These are phyloP conservation scores for Lycodopsis pacificus DNA, from an alignment of 2,797 vertebrate species.

Conservation along the genomic window DNA sequence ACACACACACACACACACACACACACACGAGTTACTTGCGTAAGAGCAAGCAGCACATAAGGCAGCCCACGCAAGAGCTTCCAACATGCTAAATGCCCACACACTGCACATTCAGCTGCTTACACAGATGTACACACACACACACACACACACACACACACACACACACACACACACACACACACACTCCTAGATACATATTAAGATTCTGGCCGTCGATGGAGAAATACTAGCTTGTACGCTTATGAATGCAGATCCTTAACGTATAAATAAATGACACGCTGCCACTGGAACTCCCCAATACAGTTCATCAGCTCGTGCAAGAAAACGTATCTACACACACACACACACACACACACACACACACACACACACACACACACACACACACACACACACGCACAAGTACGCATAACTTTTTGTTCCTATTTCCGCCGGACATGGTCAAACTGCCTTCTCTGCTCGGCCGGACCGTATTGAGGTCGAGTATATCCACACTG, in stretches of 20 bases:
- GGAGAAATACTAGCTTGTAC: neutral
- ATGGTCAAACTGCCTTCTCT: constrained; percentile 15
- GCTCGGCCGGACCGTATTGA: constrained; percentile 23
- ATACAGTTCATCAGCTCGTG: neutral
- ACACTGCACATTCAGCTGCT: constrained; percentile 47
- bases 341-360: neutral
- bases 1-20: neutral
- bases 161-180: neutral
- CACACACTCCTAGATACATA: neutral
- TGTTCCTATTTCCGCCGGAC: neutral
- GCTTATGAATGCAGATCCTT: constrained; percentile 38
- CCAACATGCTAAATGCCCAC: constrained; percentile 66
- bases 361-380: neutral
- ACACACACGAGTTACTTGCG: constrained; percentile 41
- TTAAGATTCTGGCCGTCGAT: constrained; percentile 10
- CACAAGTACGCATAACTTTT: neutral
- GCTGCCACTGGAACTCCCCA: neutral
- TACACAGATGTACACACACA: neutral
- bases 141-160: neutral
- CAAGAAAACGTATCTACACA: neutral
- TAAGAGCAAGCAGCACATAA: constrained; percentile 56
- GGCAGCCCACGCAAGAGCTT: constrained; percentile 61
- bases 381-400: neutral
- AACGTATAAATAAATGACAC: constrained; percentile 4
- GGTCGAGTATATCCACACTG: constrained; percentile 2